phyloP scores from a whole-genome alignment of 2,113 vertebrate genomes.

The Entomyzon cyanotis region DNA sequence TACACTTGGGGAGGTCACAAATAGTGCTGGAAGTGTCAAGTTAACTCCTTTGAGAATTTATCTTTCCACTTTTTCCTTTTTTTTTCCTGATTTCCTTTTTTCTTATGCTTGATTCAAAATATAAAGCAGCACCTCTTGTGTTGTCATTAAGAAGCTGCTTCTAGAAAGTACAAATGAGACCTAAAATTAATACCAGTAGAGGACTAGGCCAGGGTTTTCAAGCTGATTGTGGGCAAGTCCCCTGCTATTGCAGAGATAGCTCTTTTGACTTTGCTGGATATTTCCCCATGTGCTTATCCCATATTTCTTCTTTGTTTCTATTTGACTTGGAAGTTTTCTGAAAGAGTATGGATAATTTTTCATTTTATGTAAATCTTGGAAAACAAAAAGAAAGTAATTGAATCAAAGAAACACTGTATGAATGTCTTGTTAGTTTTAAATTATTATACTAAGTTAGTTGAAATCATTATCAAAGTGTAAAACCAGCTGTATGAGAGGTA shows the following conservation, averaged over 20 bases:
- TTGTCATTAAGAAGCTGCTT: not conserved
- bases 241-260: not conserved
- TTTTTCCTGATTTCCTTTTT: not conserved
- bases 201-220: not conserved
- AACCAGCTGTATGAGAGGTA: not conserved
- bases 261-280: not conserved
- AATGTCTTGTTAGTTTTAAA: not conserved
- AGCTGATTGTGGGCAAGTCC: not conserved
- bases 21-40: not conserved
- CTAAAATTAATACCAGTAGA: not conserved
- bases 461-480: not conserved
- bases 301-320: not conserved
- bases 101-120: not conserved
- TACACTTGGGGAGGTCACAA: not conserved
- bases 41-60: not conserved
- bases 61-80: not conserved
- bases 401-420: not conserved
- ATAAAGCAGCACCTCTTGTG: not conserved
- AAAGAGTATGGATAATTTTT: not conserved
- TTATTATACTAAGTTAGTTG: not conserved
- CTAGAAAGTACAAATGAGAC: not conserved
- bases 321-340: not conserved
- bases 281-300: not conserved
- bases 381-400: not conserved
- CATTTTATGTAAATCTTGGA: not conserved